Evolutionary conservation across 2,888 invertebrate genomes (phyloP).

Genomic region (Linyphia triangularis): DNA sequence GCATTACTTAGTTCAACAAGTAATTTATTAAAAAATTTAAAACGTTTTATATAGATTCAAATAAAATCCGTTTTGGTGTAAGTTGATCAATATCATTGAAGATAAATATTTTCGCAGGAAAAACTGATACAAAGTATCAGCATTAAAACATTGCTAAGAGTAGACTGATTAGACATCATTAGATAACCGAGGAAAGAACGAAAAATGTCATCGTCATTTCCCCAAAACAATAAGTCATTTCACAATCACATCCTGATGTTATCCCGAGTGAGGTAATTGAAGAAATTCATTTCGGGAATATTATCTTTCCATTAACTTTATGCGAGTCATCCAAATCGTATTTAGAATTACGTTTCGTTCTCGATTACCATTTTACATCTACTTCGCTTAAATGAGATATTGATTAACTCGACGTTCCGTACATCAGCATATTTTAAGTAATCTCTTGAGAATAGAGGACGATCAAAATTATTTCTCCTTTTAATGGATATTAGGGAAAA

Average conservation of each 20-base stretch:
- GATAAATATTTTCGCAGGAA: too few relatives aligned
- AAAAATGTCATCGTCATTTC: neutral
- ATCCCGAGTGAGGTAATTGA: neutral
- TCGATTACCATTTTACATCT: neutral
- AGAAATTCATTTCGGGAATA: slow-evolving; percentile 46
- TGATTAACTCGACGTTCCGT: slow-evolving; percentile 31
- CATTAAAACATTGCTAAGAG: neutral
- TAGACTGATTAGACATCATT: neutral
- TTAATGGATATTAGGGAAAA: slow-evolving; percentile 47
- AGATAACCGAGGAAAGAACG: neutral
- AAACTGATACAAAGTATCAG: too few relatives aligned
- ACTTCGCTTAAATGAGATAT: slow-evolving; percentile 32
- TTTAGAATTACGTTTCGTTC: slow-evolving; percentile 30
- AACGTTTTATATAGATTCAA: too few relatives aligned
- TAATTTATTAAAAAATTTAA: too few relatives aligned
- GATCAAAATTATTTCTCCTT: slow-evolving; percentile 14
- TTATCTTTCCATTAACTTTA: slow-evolving; percentile 53
- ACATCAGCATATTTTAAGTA: neutral
- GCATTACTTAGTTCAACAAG: too few relatives aligned
- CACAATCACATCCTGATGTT: neutral
- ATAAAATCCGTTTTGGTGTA: too few relatives aligned
- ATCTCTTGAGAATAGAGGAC: neutral
- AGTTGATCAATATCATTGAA: too few relatives aligned
- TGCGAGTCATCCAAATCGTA: slow-evolving; percentile 29
- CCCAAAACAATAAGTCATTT: neutral